Conservation (phyloP, 2,113 vertebrate species). For the Rafetus swinhoei region DNA sequence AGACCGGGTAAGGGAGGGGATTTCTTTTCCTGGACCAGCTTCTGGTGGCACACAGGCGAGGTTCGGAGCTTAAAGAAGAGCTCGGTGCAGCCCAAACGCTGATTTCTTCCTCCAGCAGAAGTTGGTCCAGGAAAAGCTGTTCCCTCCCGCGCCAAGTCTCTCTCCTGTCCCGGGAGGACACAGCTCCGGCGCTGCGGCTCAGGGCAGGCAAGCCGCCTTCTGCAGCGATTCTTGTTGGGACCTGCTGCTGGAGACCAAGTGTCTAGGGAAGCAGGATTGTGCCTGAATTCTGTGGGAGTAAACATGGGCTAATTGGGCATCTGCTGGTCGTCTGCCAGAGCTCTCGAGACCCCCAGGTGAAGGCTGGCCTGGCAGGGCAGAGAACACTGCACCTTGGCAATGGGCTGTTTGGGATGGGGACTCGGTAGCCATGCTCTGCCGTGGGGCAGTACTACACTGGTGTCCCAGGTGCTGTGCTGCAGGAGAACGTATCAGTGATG, state of each 20-base stretch:
- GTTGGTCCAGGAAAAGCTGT: not conserved
- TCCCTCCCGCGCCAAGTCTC: not conserved
- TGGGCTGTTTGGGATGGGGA: not conserved
- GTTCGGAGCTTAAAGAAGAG: not conserved
- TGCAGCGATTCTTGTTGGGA: not conserved
- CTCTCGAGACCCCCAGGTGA: not conserved
- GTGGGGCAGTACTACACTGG: not conserved
- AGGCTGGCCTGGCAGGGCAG: not conserved
- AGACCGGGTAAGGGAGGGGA: not conserved
- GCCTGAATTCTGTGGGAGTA: not conserved
- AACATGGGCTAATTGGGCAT: not conserved
- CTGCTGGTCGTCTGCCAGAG: not conserved
- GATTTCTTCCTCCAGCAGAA: not conserved
- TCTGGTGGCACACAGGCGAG: not conserved
- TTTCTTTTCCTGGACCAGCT: not conserved
- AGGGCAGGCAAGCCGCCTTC: not conserved
- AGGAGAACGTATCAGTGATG: not conserved
- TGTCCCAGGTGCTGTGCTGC: not conserved
- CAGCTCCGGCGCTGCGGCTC: not conserved
- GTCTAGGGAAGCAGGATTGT: not conserved
- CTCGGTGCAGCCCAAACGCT: not conserved
- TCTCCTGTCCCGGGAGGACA: not conserved
- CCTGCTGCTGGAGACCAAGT: not conserved
- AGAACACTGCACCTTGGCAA: not conserved
- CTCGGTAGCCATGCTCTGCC: not conserved